A percentile compares a stretch with the other conserved stretches of the same genome.
These are phyloP conservation scores for Mnemiopsis leidyi DNA, from an alignment of 37 sponge, comb jelly and placozoan genomes.

Conservation along the genomic window DNA sequence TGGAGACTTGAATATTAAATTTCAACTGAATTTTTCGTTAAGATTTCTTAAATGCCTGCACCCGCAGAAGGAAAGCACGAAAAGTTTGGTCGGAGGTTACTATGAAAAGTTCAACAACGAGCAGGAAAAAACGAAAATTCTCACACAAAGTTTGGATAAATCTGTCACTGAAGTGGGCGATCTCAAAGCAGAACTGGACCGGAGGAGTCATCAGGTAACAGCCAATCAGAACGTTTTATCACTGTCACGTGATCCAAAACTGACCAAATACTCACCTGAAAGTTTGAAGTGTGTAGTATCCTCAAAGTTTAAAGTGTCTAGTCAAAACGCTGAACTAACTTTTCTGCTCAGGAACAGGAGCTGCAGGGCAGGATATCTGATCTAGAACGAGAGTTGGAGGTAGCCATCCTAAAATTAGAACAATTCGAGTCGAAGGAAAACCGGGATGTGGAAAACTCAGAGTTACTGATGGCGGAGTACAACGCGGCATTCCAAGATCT, in stretches of 20 bases:
- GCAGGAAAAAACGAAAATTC: neutral
- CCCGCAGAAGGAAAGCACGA: constrained; percentile 45
- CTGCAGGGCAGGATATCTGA: constrained; percentile 11
- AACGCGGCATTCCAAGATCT: constrained; percentile 12
- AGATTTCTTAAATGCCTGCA: too few species aligned
- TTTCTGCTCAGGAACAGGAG: neutral
- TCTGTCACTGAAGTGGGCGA: neutral
- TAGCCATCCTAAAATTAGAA: neutral
- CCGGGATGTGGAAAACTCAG: neutral
- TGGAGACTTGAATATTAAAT: too few species aligned
- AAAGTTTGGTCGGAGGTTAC: constrained; percentile 38
- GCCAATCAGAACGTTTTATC: too few species aligned
- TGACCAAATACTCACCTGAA: too few species aligned
- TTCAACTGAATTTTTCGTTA: too few species aligned
- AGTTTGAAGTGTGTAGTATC: too few species aligned
- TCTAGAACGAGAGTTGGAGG: neutral
- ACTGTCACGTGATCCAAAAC: too few species aligned
- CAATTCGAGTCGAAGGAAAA: neutral
- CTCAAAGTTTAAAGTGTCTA: too few species aligned
- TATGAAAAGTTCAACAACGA: constrained; percentile 56
- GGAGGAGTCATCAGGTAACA: neutral
- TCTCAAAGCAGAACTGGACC: neutral
- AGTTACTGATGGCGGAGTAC: constrained; percentile 32
- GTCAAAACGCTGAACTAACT: neutral
- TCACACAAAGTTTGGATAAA: neutral